Conservation (phyloP, 2,113 vertebrate species). For the Pungitius pungitius region DNA sequence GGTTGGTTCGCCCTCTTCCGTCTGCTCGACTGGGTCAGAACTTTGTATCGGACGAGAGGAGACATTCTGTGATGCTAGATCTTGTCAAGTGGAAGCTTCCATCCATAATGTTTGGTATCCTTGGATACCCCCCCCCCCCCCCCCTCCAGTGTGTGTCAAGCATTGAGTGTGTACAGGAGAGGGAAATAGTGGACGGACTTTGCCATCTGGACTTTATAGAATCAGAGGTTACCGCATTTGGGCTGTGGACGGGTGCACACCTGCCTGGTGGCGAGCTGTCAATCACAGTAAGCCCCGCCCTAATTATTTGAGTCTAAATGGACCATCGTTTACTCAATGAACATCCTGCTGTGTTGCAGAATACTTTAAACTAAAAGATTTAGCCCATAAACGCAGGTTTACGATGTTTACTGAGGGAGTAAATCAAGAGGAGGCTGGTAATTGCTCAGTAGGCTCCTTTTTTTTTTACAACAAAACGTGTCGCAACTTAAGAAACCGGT, state of each 20-base stretch:
- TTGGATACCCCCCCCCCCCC: background rate
- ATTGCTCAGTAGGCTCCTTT: background rate
- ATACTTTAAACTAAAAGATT: too few species aligned
- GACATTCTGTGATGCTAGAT: background rate
- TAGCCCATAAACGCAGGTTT: too few species aligned
- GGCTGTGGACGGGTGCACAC: background rate
- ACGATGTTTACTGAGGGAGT: too few species aligned
- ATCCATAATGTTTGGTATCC: background rate
- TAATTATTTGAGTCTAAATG: background rate
- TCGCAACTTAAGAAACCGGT: background rate
- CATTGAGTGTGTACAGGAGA: background rate
- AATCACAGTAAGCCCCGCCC: background rate
- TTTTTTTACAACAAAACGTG: background rate
- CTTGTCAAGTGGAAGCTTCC: background rate
- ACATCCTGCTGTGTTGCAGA: background rate
- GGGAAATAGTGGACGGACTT: background rate
- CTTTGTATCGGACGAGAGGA: background rate
- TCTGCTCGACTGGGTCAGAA: background rate
- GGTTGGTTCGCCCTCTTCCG: background rate
- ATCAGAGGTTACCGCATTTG: background rate
- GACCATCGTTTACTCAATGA: background rate
- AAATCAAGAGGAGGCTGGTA: too few species aligned
- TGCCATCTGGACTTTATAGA: too few species aligned
- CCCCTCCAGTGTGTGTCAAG: background rate
- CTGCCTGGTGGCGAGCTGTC: background rate